Evolutionary conservation across 2,113 vertebrate species (phyloP).

Genomic region (Chauna torquata): DNA sequence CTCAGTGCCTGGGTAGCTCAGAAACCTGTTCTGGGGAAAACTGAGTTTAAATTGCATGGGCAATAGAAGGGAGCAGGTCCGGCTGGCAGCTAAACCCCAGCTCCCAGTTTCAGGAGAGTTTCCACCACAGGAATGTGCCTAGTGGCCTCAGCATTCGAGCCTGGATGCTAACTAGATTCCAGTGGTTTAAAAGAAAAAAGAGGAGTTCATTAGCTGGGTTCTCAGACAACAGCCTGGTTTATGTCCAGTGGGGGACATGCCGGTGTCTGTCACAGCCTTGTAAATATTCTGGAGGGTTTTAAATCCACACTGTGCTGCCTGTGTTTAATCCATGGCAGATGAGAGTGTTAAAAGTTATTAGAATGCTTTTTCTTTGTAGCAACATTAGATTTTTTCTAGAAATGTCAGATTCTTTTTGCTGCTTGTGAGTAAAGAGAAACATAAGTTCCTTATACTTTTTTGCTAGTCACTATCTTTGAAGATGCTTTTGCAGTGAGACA

Average conservation of each 20-base stretch:
- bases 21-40: not conserved
- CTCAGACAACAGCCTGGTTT: conserved; percentile 3
- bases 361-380: not conserved
- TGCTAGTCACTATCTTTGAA: not conserved
- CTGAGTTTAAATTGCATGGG: not conserved
- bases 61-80: not conserved
- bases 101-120: not conserved
- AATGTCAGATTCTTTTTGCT: not conserved
- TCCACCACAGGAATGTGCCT: not conserved
- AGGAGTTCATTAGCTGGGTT: not conserved
- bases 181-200: not conserved
- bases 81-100: not conserved
- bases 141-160: not conserved
- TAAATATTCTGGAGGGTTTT: not conserved
- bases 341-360: not conserved
- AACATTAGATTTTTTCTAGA: not conserved
- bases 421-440: not conserved
- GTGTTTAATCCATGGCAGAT: not conserved
- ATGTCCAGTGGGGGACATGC: not conserved
- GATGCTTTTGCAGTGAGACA: not conserved
- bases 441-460: not conserved
- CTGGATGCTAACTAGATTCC: not conserved
- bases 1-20: not conserved
- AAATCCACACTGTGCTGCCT: not conserved
- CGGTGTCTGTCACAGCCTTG: not conserved